phyloP scores from a whole-genome alignment of 2,797 vertebrate genomes.

The Anguilla megastoma region DNA sequence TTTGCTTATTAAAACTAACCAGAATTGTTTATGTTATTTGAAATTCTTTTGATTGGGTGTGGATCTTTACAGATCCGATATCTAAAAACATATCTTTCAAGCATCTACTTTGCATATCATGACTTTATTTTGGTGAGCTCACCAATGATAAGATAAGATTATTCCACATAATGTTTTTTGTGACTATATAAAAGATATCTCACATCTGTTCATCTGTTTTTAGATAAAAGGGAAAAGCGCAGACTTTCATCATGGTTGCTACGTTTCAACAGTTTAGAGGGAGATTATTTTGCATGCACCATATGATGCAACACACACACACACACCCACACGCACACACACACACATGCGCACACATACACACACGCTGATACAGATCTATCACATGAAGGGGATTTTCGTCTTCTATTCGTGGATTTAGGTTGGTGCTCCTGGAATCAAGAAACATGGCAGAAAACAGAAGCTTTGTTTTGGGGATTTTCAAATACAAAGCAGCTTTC shows the following conservation, averaged over 20 bases:
- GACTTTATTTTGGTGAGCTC: neutral
- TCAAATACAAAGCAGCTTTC: neutral
- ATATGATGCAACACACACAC: neutral
- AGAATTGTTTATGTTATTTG: neutral
- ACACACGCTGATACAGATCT: neutral
- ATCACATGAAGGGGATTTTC: neutral
- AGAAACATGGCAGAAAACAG: neutral
- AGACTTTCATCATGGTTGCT: neutral
- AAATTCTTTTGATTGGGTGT: neutral
- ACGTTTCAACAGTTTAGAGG: neutral
- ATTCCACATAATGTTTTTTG: neutral
- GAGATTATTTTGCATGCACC: neutral
- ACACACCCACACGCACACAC: neutral
- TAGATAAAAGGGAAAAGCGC: neutral
- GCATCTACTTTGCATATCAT: neutral
- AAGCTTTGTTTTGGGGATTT: neutral
- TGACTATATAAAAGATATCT: neutral
- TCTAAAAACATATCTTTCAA: neutral
- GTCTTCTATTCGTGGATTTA: conserved; percentile 3
- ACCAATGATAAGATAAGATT: neutral
- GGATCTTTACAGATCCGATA: neutral
- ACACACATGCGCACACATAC: neutral
- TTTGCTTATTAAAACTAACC: neutral
- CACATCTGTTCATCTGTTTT: neutral
- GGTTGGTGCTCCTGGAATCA: neutral